Evolutionary conservation across 2,113 vertebrate species (phyloP).

Genomic region (Anhinga rufa): DNA sequence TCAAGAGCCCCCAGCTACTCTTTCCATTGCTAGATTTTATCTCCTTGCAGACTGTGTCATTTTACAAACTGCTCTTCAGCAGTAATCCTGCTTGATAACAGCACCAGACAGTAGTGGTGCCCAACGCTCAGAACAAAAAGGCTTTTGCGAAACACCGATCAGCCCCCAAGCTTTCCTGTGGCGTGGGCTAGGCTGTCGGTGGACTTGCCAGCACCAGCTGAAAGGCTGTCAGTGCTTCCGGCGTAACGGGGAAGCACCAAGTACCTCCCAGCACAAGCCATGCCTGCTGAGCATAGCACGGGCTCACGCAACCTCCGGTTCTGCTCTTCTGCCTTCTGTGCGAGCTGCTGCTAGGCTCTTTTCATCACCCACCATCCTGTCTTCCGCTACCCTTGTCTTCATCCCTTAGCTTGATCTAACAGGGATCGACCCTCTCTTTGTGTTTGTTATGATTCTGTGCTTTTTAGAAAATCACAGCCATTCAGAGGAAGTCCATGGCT

Average conservation of each 20-base stretch:
- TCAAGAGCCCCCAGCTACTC: neutral
- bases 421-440: neutral
- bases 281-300: neutral
- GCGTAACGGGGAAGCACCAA: neutral
- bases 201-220: neutral
- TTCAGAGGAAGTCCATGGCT: neutral
- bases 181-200: neutral
- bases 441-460: neutral
- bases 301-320: neutral
- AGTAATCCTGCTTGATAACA: neutral
- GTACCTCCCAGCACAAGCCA: neutral
- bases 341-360: neutral
- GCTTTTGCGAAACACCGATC: neutral
- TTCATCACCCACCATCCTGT: neutral
- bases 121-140: neutral
- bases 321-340: neutral
- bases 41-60: neutral
- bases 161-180: neutral
- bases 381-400: neutral
- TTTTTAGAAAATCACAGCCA: neutral
- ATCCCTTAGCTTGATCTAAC: neutral
- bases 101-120: no score
- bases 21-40: neutral
- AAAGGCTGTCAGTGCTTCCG: neutral
- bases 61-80: neutral